Evolutionary conservation across 2,888 invertebrate species (phyloP).

Genomic region (Aquatica leii): DNA sequence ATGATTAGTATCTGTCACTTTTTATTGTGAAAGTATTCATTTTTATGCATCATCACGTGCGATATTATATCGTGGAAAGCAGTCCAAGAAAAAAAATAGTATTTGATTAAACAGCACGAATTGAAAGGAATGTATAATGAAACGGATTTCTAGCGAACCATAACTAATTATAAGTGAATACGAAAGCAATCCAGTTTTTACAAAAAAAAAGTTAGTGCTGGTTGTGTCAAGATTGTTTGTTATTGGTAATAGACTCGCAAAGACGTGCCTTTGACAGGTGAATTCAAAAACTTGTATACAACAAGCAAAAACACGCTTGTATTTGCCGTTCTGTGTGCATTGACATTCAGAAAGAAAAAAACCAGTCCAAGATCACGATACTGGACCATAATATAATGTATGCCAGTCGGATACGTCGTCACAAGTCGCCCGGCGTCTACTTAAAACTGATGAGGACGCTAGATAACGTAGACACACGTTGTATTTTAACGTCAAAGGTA

Average conservation of each 20-base stretch:
- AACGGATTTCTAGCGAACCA: constrained; percentile 1
- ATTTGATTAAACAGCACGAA: no score
- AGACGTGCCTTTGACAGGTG: constrained; percentile 52
- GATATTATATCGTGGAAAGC: no score
- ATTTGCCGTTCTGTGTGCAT: constrained; percentile 45
- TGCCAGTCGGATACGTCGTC: constrained; percentile 50
- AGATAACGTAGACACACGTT: constrained; percentile 54
- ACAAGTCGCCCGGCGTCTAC: constrained; percentile 51
- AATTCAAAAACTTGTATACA: constrained; percentile 53
- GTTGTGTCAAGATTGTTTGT: constrained; percentile 30
- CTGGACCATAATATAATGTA: constrained; percentile 48
- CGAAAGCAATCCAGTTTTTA: constrained; percentile 14
- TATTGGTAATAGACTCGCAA: constrained; percentile 51
- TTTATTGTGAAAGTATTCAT: no score
- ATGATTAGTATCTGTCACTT: no score
- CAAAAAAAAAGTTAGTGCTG: not conserved
- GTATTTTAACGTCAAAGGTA: constrained; percentile 54
- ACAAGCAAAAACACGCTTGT: constrained; percentile 53
- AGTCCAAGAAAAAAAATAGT: no score
- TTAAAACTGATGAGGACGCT: constrained; percentile 53
- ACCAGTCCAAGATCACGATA: constrained; percentile 53
- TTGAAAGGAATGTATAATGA: not conserved
- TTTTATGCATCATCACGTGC: no score
- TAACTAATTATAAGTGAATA: constrained; percentile 6
- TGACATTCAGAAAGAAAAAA: constrained; percentile 47